phyloP scores from a whole-genome alignment of 2,113 vertebrate genomes.

The Ochotona princeps region DNA sequence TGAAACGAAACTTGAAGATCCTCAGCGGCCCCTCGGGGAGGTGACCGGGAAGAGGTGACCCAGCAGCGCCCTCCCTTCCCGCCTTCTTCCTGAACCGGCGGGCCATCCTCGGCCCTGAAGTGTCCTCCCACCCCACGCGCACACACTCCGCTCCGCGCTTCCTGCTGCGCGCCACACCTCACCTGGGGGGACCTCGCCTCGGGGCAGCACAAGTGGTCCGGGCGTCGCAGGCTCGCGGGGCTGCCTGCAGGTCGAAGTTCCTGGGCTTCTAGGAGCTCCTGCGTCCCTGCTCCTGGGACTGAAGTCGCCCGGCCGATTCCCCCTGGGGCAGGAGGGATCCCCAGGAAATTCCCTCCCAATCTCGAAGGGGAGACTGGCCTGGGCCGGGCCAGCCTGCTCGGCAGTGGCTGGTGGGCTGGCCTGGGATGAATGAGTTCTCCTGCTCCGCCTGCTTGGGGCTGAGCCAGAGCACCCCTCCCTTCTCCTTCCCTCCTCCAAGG shows the following conservation, averaged over 20 bases:
- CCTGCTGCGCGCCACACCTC: background rate
- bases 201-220: background rate
- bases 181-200: background rate
- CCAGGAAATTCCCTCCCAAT: conserved; percentile 69
- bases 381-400: conserved; percentile 37
- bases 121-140: background rate
- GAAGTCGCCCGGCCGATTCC: conserved; percentile 39
- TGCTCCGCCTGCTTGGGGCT: conserved; percentile 16
- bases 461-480: conserved; percentile 40
- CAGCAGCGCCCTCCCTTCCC: background rate
- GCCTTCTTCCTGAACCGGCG: background rate
- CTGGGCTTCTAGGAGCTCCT: background rate
- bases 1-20: conserved; percentile 38
- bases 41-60: background rate
- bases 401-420: conserved; percentile 46
- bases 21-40: background rate
- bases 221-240: background rate
- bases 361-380: background rate
- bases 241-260: background rate
- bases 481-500: background rate
- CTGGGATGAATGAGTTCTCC: conserved; percentile 66
- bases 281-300: background rate
- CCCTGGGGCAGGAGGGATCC: conserved; percentile 23
- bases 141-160: accelerated
- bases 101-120: too few species aligned